Percentiles rank a stretch among this genome's conserved stretches.
These are phyloP conservation scores for Halocaridina rubra DNA, from an alignment of 2,888 invertebrate species.

Conservation along the genomic window DNA sequence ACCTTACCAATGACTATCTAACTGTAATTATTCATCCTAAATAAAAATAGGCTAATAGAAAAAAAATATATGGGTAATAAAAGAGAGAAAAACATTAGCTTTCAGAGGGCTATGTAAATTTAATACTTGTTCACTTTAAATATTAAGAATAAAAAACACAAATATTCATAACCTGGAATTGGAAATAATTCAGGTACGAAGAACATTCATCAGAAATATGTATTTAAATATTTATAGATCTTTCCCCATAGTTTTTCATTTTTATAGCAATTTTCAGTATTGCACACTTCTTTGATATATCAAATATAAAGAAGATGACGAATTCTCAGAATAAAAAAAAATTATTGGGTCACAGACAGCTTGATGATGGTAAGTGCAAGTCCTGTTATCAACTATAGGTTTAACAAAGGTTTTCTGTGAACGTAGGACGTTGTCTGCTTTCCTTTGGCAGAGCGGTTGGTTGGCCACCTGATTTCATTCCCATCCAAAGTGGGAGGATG, in stretches of 20 bases:
- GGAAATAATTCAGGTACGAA: conserved; percentile 39
- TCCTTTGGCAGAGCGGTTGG: not conserved
- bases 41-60: conserved; percentile 18
- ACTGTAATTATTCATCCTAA: conserved; percentile 32
- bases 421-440: not conserved
- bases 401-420: not conserved
- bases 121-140: not conserved
- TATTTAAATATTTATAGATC: conserved; percentile 5
- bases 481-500: not conserved
- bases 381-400: too few species aligned
- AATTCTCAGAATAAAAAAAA: not conserved
- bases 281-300: too few species aligned
- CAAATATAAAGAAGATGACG: too few species aligned
- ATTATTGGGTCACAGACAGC: too few species aligned
- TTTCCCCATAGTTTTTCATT: not conserved
- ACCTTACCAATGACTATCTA: conserved; percentile 30
- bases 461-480: not conserved
- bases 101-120: too few species aligned
- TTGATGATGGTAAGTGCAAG: too few species aligned
- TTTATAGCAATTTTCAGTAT: too few species aligned
- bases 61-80: not conserved
- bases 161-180: conserved; percentile 28
- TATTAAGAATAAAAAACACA: not conserved
- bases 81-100: not conserved
- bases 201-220: conserved; percentile 9